Base-by-base conservation (phyloP, 1,140 invertebrate genomes). In the Drosophila albomicans region DNA sequence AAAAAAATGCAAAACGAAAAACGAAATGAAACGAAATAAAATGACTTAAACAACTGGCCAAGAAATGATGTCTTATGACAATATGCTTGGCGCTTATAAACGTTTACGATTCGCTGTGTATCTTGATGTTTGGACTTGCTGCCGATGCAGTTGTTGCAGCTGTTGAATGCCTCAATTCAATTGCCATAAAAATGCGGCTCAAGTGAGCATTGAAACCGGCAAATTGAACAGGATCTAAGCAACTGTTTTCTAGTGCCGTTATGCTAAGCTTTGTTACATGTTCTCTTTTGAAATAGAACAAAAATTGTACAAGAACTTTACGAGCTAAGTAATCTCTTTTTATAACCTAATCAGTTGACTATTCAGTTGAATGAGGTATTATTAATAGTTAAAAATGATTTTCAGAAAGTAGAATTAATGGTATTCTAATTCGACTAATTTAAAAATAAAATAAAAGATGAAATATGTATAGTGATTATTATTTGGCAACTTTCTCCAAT, bases 71-170 rank as follows among this genome's bases (percentile, higher is more conserved):
- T 16, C 66, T 81, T 75, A 57, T 78, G 84, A 88, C 84, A 78
- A 63, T 82, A 78, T 49, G 51, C 67, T 84, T 87, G 82, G 66
- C 72, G 59, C 71, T 86, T 73, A 76, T 58, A 78, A 85, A 81
- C 75, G 81, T 64, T 65, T 61, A 32, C 11, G 20, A 38, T 52
- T 6, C 35, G 38, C 13, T 15, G 3, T 25, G 20, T 25, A 4
- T 25, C 20, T 25, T 25, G 20, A 25, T 25, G 20, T 25, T 25
- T 43, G 13, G 16, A 65, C 46, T 43, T 48, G 77, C 51, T 25
- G 20, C 20, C 20, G 3, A 25, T 25, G 35, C 35, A 38, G 58
- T 28, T 38, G 11, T n/a, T 48, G 28, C 30, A 32, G 38, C 48
- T 69, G 48, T 32, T 25, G 43, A 62, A 71, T 57, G 69, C 61